Evolutionary conservation across 2,113 vertebrate genomes (phyloP).

Genomic region (Promerops cafer): DNA sequence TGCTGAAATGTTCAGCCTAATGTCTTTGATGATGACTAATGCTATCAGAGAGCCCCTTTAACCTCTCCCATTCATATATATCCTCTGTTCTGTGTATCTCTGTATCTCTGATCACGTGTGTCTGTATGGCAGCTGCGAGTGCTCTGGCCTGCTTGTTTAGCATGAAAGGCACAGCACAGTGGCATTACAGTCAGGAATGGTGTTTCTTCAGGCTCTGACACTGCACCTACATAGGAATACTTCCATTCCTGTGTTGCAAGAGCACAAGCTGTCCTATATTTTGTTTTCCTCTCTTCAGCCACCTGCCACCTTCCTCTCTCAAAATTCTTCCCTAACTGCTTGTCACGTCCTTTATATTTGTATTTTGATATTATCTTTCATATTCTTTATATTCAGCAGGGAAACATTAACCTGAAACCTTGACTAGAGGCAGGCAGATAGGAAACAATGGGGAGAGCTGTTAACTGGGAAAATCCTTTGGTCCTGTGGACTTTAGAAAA

Average conservation of each 20-base stretch:
- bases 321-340: not conserved
- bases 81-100: not conserved
- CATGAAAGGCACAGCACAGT: not conserved
- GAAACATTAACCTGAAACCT: not conserved
- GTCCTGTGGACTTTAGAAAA: not conserved
- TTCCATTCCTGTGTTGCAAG: not conserved
- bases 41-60: not conserved
- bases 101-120: not conserved
- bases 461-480: not conserved
- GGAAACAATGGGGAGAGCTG: rapidly evolving
- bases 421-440: not conserved
- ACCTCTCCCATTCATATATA: not conserved
- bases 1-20: not conserved
- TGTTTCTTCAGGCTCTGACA: not conserved
- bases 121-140: not conserved
- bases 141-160: not conserved
- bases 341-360: not conserved
- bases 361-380: not conserved
- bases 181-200: rapidly evolving
- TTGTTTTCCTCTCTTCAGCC: not conserved
- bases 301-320: not conserved
- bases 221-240: rapidly evolving
- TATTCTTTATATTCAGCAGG: not conserved
- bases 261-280: not conserved
- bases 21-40: not conserved